Evolutionary conservation across 2,113 vertebrate genomes (phyloP), one percentile per base, ranked within the genome.

Genomic region (Chionis minor): DNA sequence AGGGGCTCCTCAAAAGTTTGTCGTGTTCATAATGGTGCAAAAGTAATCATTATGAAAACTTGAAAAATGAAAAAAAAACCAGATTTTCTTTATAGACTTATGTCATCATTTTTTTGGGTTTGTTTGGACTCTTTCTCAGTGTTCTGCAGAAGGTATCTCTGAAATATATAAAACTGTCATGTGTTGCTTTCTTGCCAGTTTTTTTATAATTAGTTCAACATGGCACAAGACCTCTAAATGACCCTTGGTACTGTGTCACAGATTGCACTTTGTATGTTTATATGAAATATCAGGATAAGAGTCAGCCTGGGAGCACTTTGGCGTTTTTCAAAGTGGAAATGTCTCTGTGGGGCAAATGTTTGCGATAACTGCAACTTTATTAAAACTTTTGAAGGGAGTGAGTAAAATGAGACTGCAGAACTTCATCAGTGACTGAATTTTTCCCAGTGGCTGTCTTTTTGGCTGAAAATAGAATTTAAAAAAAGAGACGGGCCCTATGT

Each of bases 131-230:
- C 16, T 69, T 62, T 73, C 56, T 86, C 38, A 52, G 20, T 56
- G 65, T 58, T 93, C 73, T 91, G 88, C 65, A 81, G 77, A 91
- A 90, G n/a, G n/a, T 63, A 61, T 75, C 55, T 88, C 80, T 95
- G 95, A 94, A 92, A 72, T 79, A 61, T 7, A 89, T 90, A 84
- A 91, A 94, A 62, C 61, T 56, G 26, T 86, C 82, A 55, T 49
- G 74, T 75, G 66, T 79, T 96, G 49, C 52, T 92, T 86, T 86
- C 80, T 65, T 84, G 90, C 83, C 75, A 87, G 4, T 78, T 88
- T 65, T 90, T 92, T 63, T 42, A n/a, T 94, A 93, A 96, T 95
- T 96, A 88, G 61, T 96, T 96, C 95, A 96, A 42, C 78, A 95
- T 91, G 92, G 92, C 33, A 40, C 54, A 7, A 77, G 95, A 94